Evolutionary conservation across 92 coral and sea anemone species (phyloP).

Genomic region (Pocillopora grandis): DNA sequence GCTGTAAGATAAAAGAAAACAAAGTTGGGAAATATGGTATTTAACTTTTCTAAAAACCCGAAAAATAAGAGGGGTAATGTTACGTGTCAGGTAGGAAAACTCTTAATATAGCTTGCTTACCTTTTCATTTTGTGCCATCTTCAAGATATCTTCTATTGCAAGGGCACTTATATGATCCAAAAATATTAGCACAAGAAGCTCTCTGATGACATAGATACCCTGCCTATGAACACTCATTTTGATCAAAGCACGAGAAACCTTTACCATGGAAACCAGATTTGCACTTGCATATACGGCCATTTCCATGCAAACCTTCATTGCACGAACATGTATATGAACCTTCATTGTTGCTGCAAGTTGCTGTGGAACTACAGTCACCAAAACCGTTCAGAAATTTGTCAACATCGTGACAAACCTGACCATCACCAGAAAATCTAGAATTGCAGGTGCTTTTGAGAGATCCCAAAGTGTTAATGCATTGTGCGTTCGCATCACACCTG

Average conservation of each 20-base stretch:
- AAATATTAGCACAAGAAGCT: neutral
- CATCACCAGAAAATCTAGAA: slow-evolving; percentile 10
- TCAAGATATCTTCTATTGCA: neutral
- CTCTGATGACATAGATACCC: neutral
- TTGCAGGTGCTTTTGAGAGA: neutral
- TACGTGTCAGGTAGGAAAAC: no score
- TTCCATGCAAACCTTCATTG: neutral
- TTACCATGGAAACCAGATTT: no score
- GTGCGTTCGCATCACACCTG: neutral
- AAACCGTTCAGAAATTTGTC: neutral
- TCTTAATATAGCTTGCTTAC: neutral
- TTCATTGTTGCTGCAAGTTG: neutral
- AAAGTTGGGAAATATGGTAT: neutral
- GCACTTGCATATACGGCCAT: neutral
- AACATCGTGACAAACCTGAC: neutral
- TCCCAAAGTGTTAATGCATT: slow-evolving; percentile 1
- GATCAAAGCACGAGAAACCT: neutral
- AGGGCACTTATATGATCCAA: neutral
- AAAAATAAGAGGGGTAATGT: neutral
- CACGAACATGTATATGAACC: neutral
- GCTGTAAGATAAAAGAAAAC: neutral
- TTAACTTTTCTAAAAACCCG: no score
- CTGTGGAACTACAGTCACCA: neutral
- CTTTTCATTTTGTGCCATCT: slow-evolving; percentile 6
- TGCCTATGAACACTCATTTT: neutral